These are phyloP conservation scores for Sarcophaga carnaria DNA, from an alignment of 2,888 invertebrate genomes.

Conservation along the genomic window DNA sequence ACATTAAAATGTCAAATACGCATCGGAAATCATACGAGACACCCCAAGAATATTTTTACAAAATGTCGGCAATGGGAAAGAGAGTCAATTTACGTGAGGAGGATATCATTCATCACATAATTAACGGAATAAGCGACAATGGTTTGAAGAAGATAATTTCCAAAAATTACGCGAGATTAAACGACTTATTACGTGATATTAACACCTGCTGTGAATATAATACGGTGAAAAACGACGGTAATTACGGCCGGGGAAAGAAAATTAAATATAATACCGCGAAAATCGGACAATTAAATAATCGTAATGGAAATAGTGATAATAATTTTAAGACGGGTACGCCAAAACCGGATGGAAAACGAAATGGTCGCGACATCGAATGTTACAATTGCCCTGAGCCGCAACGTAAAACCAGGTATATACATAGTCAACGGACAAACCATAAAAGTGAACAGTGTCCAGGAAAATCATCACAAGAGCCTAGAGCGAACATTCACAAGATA, in stretches of 20 bases:
- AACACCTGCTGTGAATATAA: constrained; percentile 45
- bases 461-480: background rate
- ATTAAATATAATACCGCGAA: background rate
- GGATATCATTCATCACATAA: constrained; percentile 41
- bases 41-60: constrained; percentile 46
- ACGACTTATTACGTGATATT: constrained; percentile 41
- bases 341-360: constrained; percentile 12
- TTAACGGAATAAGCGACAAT: constrained; percentile 35
- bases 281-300: too few species aligned
- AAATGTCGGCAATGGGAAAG: constrained; percentile 38
- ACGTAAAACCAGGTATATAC: constrained; percentile 2
- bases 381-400: constrained; percentile 40
- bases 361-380: constrained; percentile 20
- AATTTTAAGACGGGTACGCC: background rate
- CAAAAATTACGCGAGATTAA: constrained; percentile 24
- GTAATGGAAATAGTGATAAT: background rate
- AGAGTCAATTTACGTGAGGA: constrained; percentile 28
- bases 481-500: constrained; percentile 24
- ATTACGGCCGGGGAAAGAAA: constrained; percentile 17
- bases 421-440: constrained; percentile 22
- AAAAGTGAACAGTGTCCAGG: constrained; percentile 27
- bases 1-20: constrained; percentile 39
- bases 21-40: constrained; percentile 19
- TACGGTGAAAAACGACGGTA: constrained; percentile 3
- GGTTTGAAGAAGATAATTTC: constrained; percentile 29